A percentile compares a stretch with the other conserved stretches of the same genome.
Evolutionary conservation across 2,113 vertebrate genomes (phyloP).

Genomic region (Salvelinus sp.): DNA sequence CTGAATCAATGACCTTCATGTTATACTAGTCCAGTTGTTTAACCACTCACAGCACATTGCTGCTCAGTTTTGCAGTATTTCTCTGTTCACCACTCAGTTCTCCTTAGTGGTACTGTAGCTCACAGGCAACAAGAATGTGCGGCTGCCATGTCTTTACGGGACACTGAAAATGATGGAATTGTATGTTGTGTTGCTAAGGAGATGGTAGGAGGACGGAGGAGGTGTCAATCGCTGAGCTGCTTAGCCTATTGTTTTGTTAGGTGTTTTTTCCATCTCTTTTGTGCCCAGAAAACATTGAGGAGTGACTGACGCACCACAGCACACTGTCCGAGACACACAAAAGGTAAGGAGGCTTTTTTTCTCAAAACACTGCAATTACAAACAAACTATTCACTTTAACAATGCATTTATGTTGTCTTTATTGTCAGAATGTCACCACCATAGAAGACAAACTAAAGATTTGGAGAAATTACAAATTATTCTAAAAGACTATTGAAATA

Average conservation of each 20-base stretch:
- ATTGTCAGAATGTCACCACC: neutral
- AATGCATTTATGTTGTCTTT: neutral
- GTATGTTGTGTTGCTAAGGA: slow-evolving; percentile 60
- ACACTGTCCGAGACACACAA: slow-evolving; percentile 24
- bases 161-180: slow-evolving; percentile 42
- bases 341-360: slow-evolving; percentile 21
- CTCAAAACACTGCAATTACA: neutral
- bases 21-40: slow-evolving; percentile 7
- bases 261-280: slow-evolving; percentile 1
- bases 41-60: neutral
- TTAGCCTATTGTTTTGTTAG: slow-evolving; percentile 25
- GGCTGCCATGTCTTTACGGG: slow-evolving; percentile 31
- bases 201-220: slow-evolving; percentile 46
- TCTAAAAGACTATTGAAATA: neutral
- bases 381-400: slow-evolving; percentile 3
- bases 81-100: slow-evolving; percentile 2
- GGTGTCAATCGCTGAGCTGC: slow-evolving; percentile 37
- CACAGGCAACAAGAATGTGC: neutral
- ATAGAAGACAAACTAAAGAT: neutral
- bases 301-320: slow-evolving; percentile 23
- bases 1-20: slow-evolving; percentile 63
- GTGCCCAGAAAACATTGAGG: slow-evolving; percentile 36
- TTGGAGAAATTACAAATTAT: neutral
- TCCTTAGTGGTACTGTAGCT: neutral
- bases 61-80: slow-evolving; percentile 3